Conservation (phyloP, 2,888 invertebrate genomes). For the Congeria kusceri region DNA sequence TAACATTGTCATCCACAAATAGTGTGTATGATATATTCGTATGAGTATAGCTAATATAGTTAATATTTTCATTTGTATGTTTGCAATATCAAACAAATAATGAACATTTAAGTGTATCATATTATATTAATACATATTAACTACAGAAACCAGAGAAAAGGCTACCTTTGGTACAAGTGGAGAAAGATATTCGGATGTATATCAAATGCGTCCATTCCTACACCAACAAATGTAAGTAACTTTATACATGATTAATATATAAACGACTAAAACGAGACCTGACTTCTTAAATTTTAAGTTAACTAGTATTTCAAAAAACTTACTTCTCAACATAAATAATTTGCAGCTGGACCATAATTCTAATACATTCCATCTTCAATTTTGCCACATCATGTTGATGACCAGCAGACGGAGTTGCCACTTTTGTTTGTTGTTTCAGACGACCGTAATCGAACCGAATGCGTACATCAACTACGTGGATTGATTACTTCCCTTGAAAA, state of each 20-base stretch:
- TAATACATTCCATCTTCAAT: too few species aligned
- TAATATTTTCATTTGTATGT: too few species aligned
- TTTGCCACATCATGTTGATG: too few species aligned
- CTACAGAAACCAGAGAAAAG: slow-evolving; percentile 36
- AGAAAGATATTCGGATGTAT: slow-evolving; percentile 21
- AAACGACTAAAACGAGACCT: too few species aligned
- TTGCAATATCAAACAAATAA: background rate
- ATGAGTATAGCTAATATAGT: too few species aligned
- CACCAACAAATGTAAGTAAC: slow-evolving; percentile 43
- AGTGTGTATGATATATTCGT: background rate
- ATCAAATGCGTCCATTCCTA: slow-evolving; percentile 27
- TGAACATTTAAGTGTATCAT: background rate
- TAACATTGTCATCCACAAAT: background rate
- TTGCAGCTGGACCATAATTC: too few species aligned
- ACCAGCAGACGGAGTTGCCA: background rate
- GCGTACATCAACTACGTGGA: slow-evolving; percentile 61
- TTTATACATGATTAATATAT: too few species aligned
- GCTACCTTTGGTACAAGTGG: slow-evolving; percentile 25
- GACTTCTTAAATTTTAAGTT: too few species aligned
- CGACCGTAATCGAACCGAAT: slow-evolving; percentile 65
- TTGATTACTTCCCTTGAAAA: slow-evolving; percentile 49
- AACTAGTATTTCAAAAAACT: too few species aligned
- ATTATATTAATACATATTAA: background rate
- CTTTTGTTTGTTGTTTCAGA: slow-evolving; percentile 38
- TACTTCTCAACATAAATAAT: too few species aligned